These are phyloP conservation scores for Pristionchus exspectatus DNA, from an alignment of 2,888 invertebrate species.

Conservation along the genomic window DNA sequence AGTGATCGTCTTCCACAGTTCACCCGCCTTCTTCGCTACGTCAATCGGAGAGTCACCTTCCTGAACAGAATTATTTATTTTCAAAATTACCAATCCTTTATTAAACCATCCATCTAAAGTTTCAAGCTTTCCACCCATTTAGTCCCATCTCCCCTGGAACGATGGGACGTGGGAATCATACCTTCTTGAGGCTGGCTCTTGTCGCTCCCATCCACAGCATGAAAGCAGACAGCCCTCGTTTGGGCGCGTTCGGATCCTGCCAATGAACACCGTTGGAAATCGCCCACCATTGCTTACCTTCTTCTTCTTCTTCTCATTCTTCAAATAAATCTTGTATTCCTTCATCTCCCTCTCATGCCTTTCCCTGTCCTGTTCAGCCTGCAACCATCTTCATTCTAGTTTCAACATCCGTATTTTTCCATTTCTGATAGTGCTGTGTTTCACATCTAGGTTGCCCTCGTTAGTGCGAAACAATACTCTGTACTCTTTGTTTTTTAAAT, in stretches of 20 bases:
- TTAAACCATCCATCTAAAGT: not conserved
- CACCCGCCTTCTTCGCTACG: conserved; percentile 93
- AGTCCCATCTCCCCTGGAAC: not conserved
- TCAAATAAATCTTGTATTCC: conserved; percentile 85
- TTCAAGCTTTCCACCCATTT: not conserved
- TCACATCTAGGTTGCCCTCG: no score
- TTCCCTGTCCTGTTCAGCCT: conserved; percentile 89
- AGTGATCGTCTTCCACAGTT: conserved; percentile 91
- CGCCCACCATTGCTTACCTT: not conserved
- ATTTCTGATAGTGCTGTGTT: not conserved
- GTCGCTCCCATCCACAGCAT: conserved; percentile 93
- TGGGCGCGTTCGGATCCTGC: conserved; percentile 88
- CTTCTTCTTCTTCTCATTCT: conserved; percentile 54
- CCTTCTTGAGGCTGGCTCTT: conserved; percentile 89
- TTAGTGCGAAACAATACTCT: no score
- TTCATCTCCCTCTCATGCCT: conserved; percentile 92
- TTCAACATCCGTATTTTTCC: not conserved
- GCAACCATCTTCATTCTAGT: conserved; percentile 76
- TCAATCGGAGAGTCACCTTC: conserved; percentile 93
- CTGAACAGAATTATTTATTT: conserved; percentile 1
- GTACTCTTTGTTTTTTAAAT: not conserved
- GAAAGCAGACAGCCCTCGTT: conserved; percentile 91
- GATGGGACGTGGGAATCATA: not conserved
- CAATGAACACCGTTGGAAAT: not conserved
- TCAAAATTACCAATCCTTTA: not conserved